Evolutionary conservation across 2,113 vertebrate species (phyloP).

Genomic region (Phoenicopterus ruber): DNA sequence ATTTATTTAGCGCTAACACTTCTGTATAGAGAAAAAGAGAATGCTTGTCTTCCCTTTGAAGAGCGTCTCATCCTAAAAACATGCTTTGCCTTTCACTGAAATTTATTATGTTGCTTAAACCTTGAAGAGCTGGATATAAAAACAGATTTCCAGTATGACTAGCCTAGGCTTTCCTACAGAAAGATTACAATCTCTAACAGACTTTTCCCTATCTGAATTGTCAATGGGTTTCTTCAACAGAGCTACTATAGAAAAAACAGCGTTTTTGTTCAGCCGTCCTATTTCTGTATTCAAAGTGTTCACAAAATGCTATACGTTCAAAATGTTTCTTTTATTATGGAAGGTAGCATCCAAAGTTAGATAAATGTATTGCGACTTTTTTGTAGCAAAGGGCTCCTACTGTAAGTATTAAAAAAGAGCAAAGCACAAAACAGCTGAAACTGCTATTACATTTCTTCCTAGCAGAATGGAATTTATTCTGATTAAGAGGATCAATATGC

Average conservation of each 20-base stretch:
- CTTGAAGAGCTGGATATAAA: not conserved
- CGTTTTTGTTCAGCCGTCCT: not conserved
- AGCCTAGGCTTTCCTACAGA: not conserved
- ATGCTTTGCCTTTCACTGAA: not conserved
- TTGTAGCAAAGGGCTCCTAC: not conserved
- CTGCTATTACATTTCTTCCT: not conserved
- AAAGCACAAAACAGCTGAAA: not conserved
- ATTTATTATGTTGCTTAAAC: not conserved
- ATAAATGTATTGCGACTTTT: not conserved
- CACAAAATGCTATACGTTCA: not conserved
- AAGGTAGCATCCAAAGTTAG: not conserved
- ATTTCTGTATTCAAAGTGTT: not conserved
- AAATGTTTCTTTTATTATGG: not conserved
- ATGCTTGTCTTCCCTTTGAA: not conserved
- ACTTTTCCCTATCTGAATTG: not conserved
- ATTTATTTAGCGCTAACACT: not conserved
- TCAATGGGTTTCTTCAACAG: not conserved
- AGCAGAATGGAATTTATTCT: not conserved
- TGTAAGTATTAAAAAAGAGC: not conserved
- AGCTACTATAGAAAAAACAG: not conserved
- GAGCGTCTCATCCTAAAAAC: not conserved
- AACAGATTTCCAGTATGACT: not conserved
- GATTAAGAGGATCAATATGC: not conserved
- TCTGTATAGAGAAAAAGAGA: not conserved
- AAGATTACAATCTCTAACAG: not conserved